phyloP scores from a whole-genome alignment of 2,888 invertebrate species.

The Campoletis raptor region DNA sequence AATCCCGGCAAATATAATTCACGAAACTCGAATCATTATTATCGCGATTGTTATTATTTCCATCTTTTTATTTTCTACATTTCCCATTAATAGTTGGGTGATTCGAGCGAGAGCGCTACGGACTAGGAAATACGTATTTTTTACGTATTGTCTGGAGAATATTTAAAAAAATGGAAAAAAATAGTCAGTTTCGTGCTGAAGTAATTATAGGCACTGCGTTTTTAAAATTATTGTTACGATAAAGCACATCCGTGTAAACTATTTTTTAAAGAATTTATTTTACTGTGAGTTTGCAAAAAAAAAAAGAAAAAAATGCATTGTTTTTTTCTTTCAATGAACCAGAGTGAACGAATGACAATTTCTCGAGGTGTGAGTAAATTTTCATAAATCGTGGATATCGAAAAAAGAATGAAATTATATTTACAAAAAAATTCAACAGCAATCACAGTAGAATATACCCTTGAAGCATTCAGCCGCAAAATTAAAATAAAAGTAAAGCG shows the following conservation, averaged over 20 bases:
- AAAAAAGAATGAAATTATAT: too few relatives aligned
- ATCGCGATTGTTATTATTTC: slow-evolving; percentile 3
- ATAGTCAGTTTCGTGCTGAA: slow-evolving; percentile 26
- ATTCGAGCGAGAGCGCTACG: slow-evolving; percentile 31
- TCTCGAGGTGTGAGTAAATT: neutral
- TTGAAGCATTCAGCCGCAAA: slow-evolving; percentile 34
- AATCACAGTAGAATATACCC: neutral
- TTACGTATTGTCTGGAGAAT: slow-evolving; percentile 37
- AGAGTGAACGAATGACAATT: neutral
- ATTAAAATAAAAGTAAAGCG: slow-evolving; percentile 29
- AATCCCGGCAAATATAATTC: neutral
- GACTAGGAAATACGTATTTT: slow-evolving; percentile 54
- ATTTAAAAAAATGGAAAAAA: slow-evolving; percentile 24
- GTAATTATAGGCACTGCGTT: slow-evolving; percentile 6
- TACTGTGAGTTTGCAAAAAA: neutral
- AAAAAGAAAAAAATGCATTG: neutral
- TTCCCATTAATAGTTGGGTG: slow-evolving; percentile 16
- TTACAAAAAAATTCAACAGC: neutral
- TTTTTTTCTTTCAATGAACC: neutral
- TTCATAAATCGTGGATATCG: neutral
- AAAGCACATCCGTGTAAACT: slow-evolving; percentile 43
- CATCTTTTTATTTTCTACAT: slow-evolving; percentile 4
- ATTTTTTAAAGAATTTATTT: slow-evolving; percentile 10
- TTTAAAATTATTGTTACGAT: slow-evolving; percentile 49
- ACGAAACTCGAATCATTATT: neutral